Conservation (phyloP, 1,140 invertebrate genomes). For the Nasonia giraulti region DNA sequence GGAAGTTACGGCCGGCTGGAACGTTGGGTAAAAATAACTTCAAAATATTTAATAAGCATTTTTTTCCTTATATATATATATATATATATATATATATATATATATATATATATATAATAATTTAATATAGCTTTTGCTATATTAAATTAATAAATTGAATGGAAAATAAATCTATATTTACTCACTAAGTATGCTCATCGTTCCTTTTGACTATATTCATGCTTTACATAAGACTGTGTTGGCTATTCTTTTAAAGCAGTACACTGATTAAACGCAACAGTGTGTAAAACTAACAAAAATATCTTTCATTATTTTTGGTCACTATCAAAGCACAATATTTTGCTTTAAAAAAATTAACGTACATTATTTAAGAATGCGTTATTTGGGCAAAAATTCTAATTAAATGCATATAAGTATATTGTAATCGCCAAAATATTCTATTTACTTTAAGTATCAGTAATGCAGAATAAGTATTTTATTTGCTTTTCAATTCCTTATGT, state of each 20-base stretch:
- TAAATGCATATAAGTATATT: constrained; percentile 46
- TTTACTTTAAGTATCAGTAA: constrained; percentile 22
- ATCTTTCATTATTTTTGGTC: constrained; percentile 38
- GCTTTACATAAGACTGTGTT: constrained; percentile 4
- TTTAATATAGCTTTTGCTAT: not conserved
- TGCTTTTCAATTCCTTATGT: constrained; percentile 37
- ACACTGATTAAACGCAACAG: constrained; percentile 21
- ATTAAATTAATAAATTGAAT: constrained; percentile 26
- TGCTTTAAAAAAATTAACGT: constrained; percentile 30
- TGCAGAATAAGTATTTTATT: constrained; percentile 1
- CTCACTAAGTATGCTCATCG: constrained; percentile 42
- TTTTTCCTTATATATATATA: not conserved
- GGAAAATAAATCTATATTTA: constrained; percentile 26
- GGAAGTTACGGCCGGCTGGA: constrained; percentile 34
- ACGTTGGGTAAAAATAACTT: constrained; percentile 38
- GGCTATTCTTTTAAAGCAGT: constrained; percentile 14
- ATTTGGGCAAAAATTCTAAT: not conserved
- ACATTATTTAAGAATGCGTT: constrained; percentile 12
- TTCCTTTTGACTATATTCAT: constrained; percentile 25
- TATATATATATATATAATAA: not conserved
- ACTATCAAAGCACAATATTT: constrained; percentile 26
- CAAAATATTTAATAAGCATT: constrained; percentile 40
- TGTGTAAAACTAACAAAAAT: constrained; percentile 24
- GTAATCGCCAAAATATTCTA: constrained; percentile 28
- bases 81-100: not conserved